Percentiles rank a stretch among this genome's conserved stretches.
These are phyloP conservation scores for Scalopus aquaticus DNA, from an alignment of 2,113 vertebrate species.

Conservation along the genomic window DNA sequence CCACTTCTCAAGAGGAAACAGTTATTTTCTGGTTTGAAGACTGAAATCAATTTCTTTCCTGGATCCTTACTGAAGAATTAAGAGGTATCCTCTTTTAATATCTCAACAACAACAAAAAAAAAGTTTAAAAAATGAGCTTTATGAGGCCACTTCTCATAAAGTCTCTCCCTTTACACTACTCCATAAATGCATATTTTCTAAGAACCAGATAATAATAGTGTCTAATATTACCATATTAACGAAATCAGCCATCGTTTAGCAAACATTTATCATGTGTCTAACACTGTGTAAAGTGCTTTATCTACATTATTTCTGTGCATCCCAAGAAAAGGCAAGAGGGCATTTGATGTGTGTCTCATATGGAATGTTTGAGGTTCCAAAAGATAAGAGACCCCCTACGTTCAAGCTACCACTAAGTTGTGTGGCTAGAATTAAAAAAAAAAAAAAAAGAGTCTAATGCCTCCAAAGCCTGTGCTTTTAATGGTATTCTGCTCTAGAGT, in stretches of 20 bases:
- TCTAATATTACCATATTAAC: conserved; percentile 30
- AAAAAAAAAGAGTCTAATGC: neutral
- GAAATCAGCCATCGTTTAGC: neutral
- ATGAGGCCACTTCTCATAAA: neutral
- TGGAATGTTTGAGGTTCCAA: neutral
- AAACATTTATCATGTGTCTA: neutral
- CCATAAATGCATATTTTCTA: conserved; percentile 49
- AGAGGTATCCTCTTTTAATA: neutral
- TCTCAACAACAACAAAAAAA: neutral
- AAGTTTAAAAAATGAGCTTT: conserved; percentile 30
- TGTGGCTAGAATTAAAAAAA: neutral
- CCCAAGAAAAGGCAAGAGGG: neutral
- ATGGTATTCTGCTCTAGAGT: neutral
- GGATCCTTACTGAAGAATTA: neutral
- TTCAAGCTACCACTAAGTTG: neutral
- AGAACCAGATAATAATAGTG: neutral
- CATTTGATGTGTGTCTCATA: neutral
- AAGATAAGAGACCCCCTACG: neutral
- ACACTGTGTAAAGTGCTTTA: neutral
- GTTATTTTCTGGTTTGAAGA: neutral
- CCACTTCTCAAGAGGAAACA: conserved; percentile 1
- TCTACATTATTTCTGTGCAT: neutral
- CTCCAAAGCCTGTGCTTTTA: neutral
- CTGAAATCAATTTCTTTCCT: conserved; percentile 1
- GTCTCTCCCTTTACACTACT: neutral